phyloP scores from a whole-genome alignment of 2,113 vertebrate genomes.

The Vulpes vulpes region DNA sequence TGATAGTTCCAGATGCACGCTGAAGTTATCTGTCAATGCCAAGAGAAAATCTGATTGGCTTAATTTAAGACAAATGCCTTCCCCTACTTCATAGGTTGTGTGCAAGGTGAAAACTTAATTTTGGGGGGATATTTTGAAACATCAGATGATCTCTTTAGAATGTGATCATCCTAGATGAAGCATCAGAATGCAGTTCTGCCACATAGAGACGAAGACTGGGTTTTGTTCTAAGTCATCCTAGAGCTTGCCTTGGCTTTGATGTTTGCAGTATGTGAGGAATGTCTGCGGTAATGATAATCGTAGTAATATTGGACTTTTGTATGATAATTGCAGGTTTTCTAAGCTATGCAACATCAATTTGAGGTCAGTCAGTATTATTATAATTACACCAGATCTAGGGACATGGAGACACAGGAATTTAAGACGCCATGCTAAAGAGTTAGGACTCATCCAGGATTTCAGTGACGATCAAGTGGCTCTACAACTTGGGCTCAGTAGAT shows the following conservation, averaged over 20 bases:
- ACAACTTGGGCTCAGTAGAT: background rate
- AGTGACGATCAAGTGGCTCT: slow-evolving; percentile 27
- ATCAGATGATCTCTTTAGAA: background rate
- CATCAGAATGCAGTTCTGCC: slow-evolving; percentile 15
- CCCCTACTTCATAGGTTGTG: background rate
- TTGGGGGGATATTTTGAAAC: background rate
- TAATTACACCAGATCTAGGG: slow-evolving; percentile 71
- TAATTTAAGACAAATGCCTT: background rate
- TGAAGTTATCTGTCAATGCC: background rate
- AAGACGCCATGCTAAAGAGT: background rate
- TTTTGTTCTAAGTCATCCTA: slow-evolving; percentile 49
- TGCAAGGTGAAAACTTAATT: background rate
- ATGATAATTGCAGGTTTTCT: slow-evolving; percentile 67
- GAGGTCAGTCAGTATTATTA: slow-evolving; percentile 59
- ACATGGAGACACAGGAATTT: slow-evolving; percentile 23
- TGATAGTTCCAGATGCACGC: background rate
- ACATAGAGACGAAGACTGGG: background rate
- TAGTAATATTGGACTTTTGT: slow-evolving; percentile 30
- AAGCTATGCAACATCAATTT: slow-evolving; percentile 48
- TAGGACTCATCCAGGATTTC: slow-evolving; percentile 30
- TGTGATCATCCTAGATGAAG: background rate
- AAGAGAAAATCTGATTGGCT: background rate
- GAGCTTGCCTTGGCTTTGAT: slow-evolving; percentile 49
- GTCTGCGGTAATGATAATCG: slow-evolving; percentile 40
- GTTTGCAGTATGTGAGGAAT: slow-evolving; percentile 46